Evolutionary conservation across 2,888 invertebrate species (phyloP), one percentile per base, ranked within the genome.

Genomic region (Oligia latruncula): DNA sequence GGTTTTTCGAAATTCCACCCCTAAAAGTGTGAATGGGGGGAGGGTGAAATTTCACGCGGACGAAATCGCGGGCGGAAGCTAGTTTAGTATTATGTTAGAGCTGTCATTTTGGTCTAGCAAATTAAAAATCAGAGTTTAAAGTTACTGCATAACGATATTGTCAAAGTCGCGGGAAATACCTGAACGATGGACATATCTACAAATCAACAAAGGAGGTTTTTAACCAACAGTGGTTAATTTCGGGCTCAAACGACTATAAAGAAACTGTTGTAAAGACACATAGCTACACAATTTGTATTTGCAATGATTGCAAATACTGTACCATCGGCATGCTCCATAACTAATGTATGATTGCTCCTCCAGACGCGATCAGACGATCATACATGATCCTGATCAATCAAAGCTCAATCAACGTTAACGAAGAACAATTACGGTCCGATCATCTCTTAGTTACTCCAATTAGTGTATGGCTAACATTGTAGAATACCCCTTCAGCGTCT

Each of bases 331-430:
- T n/a, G 40, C 6, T 29, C 68, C 67, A 46, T 66, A 23, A 70
- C 49, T 78, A 62, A 78, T 74, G 13, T 40, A 29, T 77, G 64
- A 72, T 68, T 52, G 83, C 43, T 35, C 20, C 49, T 81, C 77
- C 35, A 82, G 82, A 78, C 52, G 55, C 65, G 40, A 67, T 55
- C 71, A 78, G 66, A 52, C 77, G 71, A 52, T 66, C 78, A 80
- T 73, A 71, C 67, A 60, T 70, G 76, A 85, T 87, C 82, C 73
- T 70, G 64, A 85, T 82, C 82, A 85, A 84, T 87, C 85, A 85
- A 67, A 62, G 73, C 65, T 52, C 58, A 77, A 85, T 87, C 76
- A 79, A 49, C 62, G 65, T 81, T 79, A 84, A 82, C 73, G 72
- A 79, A 76, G 75, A 65, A 81, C 79, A 52, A 71, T 84, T 71